phyloP scores from a whole-genome alignment of 2,797 vertebrate species.

The Platyrinchus mystaceus region DNA sequence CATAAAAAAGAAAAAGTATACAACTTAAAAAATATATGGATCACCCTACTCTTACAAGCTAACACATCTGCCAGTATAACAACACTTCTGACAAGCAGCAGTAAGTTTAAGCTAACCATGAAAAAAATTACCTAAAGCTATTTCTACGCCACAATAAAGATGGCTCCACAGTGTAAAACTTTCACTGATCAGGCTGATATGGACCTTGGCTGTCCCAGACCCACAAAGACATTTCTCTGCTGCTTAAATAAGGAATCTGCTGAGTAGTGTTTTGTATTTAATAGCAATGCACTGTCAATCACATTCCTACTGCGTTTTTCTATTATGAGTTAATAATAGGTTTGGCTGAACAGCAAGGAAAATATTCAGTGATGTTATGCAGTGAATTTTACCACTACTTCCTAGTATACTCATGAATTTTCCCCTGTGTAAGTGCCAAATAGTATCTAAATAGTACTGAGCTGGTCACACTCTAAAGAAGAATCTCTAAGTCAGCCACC shows the following conservation, averaged over 20 bases:
- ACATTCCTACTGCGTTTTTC: neutral
- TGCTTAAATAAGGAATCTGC: slow-evolving; percentile 27
- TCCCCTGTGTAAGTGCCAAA: neutral
- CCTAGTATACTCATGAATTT: slow-evolving; percentile 10
- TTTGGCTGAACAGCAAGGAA: slow-evolving; percentile 51
- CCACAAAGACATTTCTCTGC: neutral
- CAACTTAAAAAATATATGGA: neutral
- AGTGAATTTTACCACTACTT: slow-evolving; percentile 22
- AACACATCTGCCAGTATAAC: neutral
- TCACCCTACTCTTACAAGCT: neutral
- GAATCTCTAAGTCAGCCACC: neutral
- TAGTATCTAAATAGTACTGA: neutral
- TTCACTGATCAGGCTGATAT: neutral
- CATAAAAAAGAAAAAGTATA: neutral
- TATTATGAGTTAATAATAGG: slow-evolving; percentile 30
- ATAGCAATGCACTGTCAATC: neutral
- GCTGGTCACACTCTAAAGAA: neutral
- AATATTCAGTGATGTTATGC: slow-evolving; percentile 25
- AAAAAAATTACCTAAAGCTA: neutral
- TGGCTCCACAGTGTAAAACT: neutral
- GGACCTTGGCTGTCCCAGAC: neutral
- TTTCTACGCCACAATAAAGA: neutral
- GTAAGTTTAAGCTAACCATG: neutral
- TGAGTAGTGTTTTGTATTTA: slow-evolving; percentile 18
- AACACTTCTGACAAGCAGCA: neutral